Percentiles rank a stretch among this genome's conserved stretches.
phyloP scores from a whole-genome alignment of 1,140 invertebrate species.

The Ips nitidus region DNA sequence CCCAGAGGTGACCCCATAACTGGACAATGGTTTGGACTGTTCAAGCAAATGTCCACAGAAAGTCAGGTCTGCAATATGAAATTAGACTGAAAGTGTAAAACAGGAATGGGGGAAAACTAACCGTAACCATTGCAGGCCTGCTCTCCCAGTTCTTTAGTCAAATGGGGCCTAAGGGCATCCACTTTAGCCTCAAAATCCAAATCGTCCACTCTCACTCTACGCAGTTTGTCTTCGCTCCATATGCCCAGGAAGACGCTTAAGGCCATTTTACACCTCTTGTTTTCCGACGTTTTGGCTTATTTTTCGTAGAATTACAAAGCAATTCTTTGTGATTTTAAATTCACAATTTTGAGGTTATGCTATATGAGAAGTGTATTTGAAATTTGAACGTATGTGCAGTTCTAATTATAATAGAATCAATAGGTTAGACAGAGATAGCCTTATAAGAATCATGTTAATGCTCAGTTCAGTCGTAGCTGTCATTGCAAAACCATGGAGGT shows the following conservation, averaged over 20 bases:
- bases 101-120: background rate
- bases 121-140: conserved; percentile 53
- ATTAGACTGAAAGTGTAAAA: background rate
- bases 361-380: too few species aligned
- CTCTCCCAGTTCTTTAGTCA: conserved; percentile 52
- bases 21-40: conserved; percentile 55
- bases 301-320: too few species aligned
- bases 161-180: conserved; percentile 53
- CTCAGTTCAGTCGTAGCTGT: too few species aligned
- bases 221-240: conserved; percentile 42
- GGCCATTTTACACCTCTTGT: conserved; percentile 25
- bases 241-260: conserved; percentile 31
- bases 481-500: too few species aligned
- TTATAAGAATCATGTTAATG: too few species aligned
- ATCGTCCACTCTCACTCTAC: conserved; percentile 55
- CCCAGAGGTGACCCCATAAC: conserved; percentile 57
- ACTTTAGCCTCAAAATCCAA: conserved; percentile 58
- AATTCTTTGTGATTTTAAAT: too few species aligned
- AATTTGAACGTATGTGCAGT: too few species aligned
- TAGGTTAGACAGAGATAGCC: too few species aligned
- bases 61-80: conserved; percentile 54
- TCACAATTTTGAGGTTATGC: too few species aligned
- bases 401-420: too few species aligned
- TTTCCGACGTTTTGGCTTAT: too few species aligned
- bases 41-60: conserved; percentile 59